Base-by-base conservation (phyloP, 2,888 invertebrate genomes). In the Microplitis manilae region DNA sequence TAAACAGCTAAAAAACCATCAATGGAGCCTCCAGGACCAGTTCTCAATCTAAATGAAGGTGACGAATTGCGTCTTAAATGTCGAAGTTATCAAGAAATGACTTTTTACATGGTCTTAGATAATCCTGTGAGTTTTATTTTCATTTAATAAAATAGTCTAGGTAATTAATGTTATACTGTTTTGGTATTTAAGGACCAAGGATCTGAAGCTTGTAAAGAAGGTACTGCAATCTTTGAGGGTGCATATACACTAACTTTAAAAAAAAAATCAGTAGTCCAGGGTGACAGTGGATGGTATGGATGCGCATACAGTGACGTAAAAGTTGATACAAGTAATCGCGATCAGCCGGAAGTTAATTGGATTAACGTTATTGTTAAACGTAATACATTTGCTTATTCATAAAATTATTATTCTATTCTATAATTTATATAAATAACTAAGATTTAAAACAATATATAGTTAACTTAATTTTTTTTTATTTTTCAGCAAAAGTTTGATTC, bases 231-330 rank as follows among this genome's bases (percentile, higher is more conserved):
- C 8, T 50, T 50, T 13, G 50, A 50, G 13, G 50, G 50, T 13
- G 50, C 50, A 9, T 4, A 50, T 13, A 50, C 50, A 9, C 50
- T 7, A 8, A 4, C 50, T 50, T 50, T 50, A 13, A 13, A 50
- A 13, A 50, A 50, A 50, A 50, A 50, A 6, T 50, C 50, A 13
- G 50, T 50, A 8, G 13, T 50, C 13, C 50, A 7, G 8, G 41
- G 41, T 41, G 68, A 68, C 9, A 15, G 7, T 6, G 68, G 68
- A 39, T 68, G 40, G 7, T 68, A 68, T 41, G 40, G 68, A 17
- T 68, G 68, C 13, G 40, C 68, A 40, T 17, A 68, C n/a, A 2
- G 39, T 15, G 8, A 68, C 7, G 15, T 41, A 2, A 13, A 68
- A 20, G 68, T 68, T 8, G 41, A 68, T 68, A 17, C 9, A 7